phyloP scores from a whole-genome alignment of 2,113 vertebrate species.

The Phrynosoma platyrhinos region DNA sequence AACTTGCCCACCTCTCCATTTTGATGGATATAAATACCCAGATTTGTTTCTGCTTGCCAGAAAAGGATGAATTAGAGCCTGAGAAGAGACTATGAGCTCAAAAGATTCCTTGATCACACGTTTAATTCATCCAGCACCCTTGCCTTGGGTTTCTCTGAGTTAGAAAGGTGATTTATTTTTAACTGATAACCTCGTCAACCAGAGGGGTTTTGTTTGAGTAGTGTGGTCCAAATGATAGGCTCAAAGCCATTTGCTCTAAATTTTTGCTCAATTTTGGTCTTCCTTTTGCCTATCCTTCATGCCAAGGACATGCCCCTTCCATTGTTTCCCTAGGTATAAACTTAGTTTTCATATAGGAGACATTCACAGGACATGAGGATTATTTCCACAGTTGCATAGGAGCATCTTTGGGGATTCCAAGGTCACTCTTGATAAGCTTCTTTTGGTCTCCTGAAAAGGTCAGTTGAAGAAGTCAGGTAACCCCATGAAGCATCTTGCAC shows the following conservation, averaged over 20 bases:
- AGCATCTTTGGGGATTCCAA: neutral
- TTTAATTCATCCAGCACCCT: neutral
- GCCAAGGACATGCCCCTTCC: neutral
- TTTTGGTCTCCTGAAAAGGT: neutral
- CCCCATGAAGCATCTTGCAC: neutral
- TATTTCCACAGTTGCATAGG: neutral
- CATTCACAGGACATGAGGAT: neutral
- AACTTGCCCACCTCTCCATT: slow-evolving; percentile 4
- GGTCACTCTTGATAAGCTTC: neutral
- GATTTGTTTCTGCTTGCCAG: neutral
- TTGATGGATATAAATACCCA: neutral
- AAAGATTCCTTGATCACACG: neutral
- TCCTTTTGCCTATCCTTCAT: neutral
- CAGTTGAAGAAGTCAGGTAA: neutral
- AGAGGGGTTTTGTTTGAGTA: neutral
- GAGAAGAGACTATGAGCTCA: neutral
- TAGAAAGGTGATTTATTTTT: neutral
- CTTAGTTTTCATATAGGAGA: neutral
- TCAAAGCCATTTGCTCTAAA: neutral
- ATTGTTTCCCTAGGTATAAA: neutral
- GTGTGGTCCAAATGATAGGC: neutral
- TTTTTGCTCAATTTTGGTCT: neutral
- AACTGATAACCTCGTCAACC: neutral
- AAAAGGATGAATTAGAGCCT: neutral
- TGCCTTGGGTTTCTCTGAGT: too few species aligned